These are phyloP conservation scores for Apocheima hispidaria DNA, from an alignment of 2,888 invertebrate species.

Conservation along the genomic window DNA sequence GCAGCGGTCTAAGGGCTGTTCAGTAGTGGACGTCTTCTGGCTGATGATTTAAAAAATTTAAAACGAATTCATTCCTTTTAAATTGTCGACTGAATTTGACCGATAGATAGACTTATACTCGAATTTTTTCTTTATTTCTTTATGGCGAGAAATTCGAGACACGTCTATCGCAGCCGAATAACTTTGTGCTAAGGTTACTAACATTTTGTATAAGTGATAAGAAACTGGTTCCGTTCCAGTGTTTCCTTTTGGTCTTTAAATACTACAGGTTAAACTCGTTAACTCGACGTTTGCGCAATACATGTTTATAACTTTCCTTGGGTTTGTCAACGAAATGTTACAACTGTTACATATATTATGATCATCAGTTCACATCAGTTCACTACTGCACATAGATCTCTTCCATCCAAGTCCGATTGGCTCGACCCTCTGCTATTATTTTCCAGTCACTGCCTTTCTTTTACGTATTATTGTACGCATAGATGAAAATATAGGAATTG, in stretches of 20 bases:
- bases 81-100: neutral
- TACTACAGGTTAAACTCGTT: slow-evolving; percentile 26
- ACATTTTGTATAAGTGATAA: slow-evolving; percentile 33
- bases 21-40: too few species aligned
- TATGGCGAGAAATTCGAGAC: slow-evolving; percentile 23
- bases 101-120: slow-evolving; percentile 21
- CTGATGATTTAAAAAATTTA: neutral
- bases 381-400: too few species aligned
- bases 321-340: slow-evolving; percentile 28
- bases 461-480: too few species aligned
- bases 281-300: slow-evolving; percentile 26
- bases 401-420: too few species aligned
- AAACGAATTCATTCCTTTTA: neutral
- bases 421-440: too few species aligned
- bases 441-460: too few species aligned
- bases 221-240: slow-evolving; percentile 35
- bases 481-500: too few species aligned
- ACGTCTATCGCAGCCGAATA: slow-evolving; percentile 27
- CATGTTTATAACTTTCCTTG: slow-evolving; percentile 17
- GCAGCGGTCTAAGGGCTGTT: too few species aligned
- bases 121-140: slow-evolving; percentile 8
- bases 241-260: slow-evolving; percentile 18
- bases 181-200: slow-evolving; percentile 26
- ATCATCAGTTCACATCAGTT: too few species aligned
- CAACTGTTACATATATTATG: too few species aligned